Evolutionary conservation across 2,888 invertebrate genomes (phyloP).

Genomic region (Chironomus riparius): DNA sequence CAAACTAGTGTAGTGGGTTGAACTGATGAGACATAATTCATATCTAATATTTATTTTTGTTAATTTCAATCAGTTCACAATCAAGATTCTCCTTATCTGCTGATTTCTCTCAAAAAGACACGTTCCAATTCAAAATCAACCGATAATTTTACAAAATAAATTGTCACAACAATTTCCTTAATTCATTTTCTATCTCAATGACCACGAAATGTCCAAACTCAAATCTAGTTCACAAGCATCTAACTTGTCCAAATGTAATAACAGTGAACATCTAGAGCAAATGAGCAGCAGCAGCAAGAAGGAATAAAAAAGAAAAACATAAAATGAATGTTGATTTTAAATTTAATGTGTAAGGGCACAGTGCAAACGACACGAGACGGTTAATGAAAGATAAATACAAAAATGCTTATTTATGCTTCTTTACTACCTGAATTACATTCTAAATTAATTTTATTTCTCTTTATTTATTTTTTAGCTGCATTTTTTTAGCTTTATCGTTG

Average conservation of each 20-base stretch:
- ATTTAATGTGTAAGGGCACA: background rate
- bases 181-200: no score
- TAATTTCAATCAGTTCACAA: background rate
- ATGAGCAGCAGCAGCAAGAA: no score
- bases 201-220: no score
- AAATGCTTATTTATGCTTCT: background rate
- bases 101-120: no score
- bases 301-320: no score
- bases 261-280: background rate
- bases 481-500: background rate
- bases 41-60: background rate
- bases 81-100: no score
- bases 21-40: no score
- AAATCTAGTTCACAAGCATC: no score
- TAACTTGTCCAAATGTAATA: background rate
- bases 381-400: constrained; percentile 21
- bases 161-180: no score
- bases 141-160: no score
- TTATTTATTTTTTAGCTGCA: background rate
- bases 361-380: constrained; percentile 9
- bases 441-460: background rate
- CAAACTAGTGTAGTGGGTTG: no score
- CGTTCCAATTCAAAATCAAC: no score
- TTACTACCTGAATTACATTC: background rate
- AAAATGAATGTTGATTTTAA: background rate